Conservation (phyloP, 1,140 invertebrate genomes). For the Archivesica marissinica region DNA sequence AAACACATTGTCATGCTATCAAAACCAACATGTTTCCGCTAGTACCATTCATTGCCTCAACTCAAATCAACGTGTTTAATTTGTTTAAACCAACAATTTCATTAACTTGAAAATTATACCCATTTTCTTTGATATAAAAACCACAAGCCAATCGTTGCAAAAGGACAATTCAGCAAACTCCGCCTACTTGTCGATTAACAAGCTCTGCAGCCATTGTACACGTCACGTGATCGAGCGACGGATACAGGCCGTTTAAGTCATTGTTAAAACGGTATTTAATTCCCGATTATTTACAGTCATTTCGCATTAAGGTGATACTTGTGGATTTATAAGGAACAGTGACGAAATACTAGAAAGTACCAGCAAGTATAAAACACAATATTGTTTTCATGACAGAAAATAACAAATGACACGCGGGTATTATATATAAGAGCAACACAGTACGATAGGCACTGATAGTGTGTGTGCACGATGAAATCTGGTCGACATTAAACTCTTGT, state of each 20-base stretch:
- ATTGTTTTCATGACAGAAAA: not conserved
- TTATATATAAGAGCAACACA: not conserved
- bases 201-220: not conserved
- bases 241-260: constrained; percentile 13
- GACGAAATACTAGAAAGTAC: not conserved
- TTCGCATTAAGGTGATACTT: constrained; percentile 9
- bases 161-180: constrained; percentile 3
- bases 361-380: not conserved
- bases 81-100: constrained; percentile 16
- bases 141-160: constrained; percentile 3
- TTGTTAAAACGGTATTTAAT: constrained; percentile 16
- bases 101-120: constrained; percentile 28
- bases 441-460: too few species aligned
- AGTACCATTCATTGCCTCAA: not conserved
- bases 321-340: not conserved
- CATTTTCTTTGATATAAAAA: not conserved
- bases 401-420: not conserved
- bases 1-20: not conserved
- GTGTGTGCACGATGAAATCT: too few species aligned
- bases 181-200: constrained; percentile 7
- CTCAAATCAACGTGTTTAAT: constrained; percentile 20
- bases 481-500: too few species aligned
- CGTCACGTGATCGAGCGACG: not conserved
- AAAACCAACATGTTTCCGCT: not conserved
- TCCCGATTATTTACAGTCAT: constrained; percentile 10